These are phyloP conservation scores for Eumaeus atala DNA, from an alignment of 1,140 invertebrate genomes.

Conservation along the genomic window DNA sequence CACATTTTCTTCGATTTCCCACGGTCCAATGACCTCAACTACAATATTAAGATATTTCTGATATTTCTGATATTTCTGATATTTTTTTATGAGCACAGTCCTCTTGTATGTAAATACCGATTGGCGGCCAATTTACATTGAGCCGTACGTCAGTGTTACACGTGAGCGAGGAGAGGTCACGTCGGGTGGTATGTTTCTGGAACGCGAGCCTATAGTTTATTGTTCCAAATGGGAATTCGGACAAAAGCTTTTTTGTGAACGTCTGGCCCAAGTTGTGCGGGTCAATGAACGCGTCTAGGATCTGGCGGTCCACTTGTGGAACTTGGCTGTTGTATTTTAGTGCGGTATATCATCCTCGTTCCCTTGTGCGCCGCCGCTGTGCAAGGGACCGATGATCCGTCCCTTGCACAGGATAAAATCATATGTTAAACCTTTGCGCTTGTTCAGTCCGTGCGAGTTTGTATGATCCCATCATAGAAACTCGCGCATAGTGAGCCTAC, in stretches of 20 bases:
- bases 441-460: too few species aligned
- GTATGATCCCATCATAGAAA: too few species aligned
- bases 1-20: slow-evolving; percentile 22
- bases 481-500: too few species aligned
- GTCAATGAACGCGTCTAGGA: not conserved
- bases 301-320: not conserved
- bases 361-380: too few species aligned
- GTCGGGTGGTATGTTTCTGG: slow-evolving; percentile 19
- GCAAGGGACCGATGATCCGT: too few species aligned
- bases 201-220: slow-evolving; percentile 23
- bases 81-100: slow-evolving; percentile 15
- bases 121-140: slow-evolving; percentile 18
- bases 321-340: too few species aligned
- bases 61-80: slow-evolving; percentile 10
- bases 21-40: slow-evolving; percentile 25
- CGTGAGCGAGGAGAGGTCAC: slow-evolving; percentile 10
- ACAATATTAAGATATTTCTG: slow-evolving; percentile 14
- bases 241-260: slow-evolving; percentile 9
- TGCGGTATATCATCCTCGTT: too few species aligned
- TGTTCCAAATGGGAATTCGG: slow-evolving; percentile 15
- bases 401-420: too few species aligned
- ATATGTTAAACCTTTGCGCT: too few species aligned
- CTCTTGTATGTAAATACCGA: slow-evolving; percentile 13
- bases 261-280: slow-evolving; percentile 4
- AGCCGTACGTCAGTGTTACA: slow-evolving; percentile 10